These are phyloP conservation scores for Drosophila virilis DNA, from an alignment of 1,140 invertebrate species.

Conservation along the genomic window DNA sequence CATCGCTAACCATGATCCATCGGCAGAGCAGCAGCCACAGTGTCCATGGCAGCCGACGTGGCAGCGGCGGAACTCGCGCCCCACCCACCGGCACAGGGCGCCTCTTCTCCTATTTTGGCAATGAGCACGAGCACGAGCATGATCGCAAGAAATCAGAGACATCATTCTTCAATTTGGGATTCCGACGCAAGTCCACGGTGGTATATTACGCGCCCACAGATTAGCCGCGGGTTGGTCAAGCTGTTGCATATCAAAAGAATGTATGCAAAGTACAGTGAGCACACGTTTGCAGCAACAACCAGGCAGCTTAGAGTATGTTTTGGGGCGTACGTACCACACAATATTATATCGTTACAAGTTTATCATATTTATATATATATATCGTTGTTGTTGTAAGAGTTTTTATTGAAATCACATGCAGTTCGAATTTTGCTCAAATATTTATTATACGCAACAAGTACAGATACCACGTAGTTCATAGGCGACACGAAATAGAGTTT, in stretches of 20 bases:
- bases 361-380: conserved; percentile 42
- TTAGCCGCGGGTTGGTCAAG: conserved; percentile 16
- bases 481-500: conserved; percentile 19
- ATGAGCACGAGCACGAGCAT: conserved; percentile 74
- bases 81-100: conserved; percentile 61
- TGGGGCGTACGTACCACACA: neutral
- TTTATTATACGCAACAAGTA: conserved; percentile 54
- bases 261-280: conserved; percentile 5
- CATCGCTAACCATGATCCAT: conserved; percentile 71
- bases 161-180: conserved; percentile 81
- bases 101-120: conserved; percentile 80
- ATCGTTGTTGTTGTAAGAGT: conserved; percentile 74
- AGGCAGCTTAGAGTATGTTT: conserved; percentile 33
- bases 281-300: conserved; percentile 50
- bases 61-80: conserved; percentile 51
- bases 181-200: conserved; percentile 79
- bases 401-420: conserved; percentile 62
- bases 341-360: conserved; percentile 43
- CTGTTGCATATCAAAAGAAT: conserved; percentile 50
- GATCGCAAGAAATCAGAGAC: conserved; percentile 82
- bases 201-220: conserved; percentile 78
- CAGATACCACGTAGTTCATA: conserved; percentile 36
- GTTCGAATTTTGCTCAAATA: conserved; percentile 80
- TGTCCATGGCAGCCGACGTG: conserved; percentile 48
- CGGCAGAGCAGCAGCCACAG: conserved; percentile 74